These are phyloP conservation scores for Xestobium rufovillosum DNA, from an alignment of 2,888 invertebrate genomes.

Conservation along the genomic window DNA sequence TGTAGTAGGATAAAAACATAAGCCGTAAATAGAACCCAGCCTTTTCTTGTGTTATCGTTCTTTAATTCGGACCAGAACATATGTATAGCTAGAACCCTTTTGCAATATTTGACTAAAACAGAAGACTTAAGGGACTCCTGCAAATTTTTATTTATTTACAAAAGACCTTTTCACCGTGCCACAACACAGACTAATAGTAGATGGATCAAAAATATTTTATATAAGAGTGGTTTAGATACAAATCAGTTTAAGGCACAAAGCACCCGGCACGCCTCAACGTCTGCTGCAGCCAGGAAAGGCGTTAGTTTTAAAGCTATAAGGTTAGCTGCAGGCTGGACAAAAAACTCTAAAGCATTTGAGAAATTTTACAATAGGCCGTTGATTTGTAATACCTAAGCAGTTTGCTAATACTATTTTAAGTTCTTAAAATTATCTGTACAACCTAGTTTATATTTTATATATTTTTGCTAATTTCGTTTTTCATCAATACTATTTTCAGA, in stretches of 20 bases:
- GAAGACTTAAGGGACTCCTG: slow-evolving; percentile 9
- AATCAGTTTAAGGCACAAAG: slow-evolving; percentile 21
- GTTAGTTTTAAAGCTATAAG: slow-evolving; percentile 22
- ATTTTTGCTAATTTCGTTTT: no score
- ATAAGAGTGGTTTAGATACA: slow-evolving; percentile 22
- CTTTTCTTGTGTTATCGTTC: slow-evolving; percentile 15
- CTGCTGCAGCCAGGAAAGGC: slow-evolving; percentile 21
- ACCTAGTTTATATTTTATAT: no score
- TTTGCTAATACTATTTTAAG: no score
- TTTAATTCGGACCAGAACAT: slow-evolving; percentile 15
- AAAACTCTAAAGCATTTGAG: slow-evolving; percentile 19
- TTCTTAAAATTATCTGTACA: no score
- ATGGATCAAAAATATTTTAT: slow-evolving; percentile 23
- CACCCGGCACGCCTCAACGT: slow-evolving; percentile 27
- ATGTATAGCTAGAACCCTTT: slow-evolving; percentile 17
- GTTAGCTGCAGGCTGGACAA: slow-evolving; percentile 23
- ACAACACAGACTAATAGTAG: slow-evolving; percentile 21
- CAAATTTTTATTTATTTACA: slow-evolving; percentile 18
- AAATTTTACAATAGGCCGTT: slow-evolving; percentile 24
- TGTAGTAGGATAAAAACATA: not conserved
- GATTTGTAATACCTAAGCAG: no score
- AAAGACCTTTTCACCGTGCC: slow-evolving; percentile 20
- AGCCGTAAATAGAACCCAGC: not conserved
- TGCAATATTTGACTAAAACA: slow-evolving; percentile 16
- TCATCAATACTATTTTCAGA: no score